These are phyloP conservation scores for Lepetodrilus schrolli DNA, from an alignment of 2,888 invertebrate genomes.

Conservation along the genomic window DNA sequence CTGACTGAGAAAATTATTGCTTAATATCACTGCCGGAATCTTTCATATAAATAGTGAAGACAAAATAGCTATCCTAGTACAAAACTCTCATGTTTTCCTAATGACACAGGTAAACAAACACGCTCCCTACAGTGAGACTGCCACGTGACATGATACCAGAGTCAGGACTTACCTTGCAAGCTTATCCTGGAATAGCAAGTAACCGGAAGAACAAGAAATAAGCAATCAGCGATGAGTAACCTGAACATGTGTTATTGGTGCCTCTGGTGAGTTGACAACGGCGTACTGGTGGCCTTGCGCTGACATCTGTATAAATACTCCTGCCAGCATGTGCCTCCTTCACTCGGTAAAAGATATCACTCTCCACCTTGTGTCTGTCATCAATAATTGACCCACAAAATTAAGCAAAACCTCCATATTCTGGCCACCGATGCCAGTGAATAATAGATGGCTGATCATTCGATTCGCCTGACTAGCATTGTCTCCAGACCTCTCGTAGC, in stretches of 20 bases:
- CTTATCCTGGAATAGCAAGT: too few species aligned
- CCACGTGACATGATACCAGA: too few species aligned
- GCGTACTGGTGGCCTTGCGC: not conserved
- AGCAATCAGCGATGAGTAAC: not conserved
- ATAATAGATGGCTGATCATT: constrained; percentile 14
- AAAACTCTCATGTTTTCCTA: too few species aligned
- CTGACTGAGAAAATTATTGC: too few species aligned
- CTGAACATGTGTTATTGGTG: not conserved
- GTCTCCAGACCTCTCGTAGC: not conserved
- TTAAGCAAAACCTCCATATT: constrained; percentile 6
- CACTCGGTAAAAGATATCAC: constrained; percentile 5
- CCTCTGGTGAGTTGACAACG: not conserved
- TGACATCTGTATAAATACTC: constrained; percentile 10
- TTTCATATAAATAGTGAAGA: too few species aligned
- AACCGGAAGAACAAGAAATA: not conserved
- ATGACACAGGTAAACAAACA: too few species aligned
- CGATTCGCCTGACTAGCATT: constrained; percentile 8
- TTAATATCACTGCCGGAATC: too few species aligned
- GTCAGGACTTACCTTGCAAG: too few species aligned
- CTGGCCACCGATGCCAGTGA: not conserved
- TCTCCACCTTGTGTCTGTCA: not conserved
- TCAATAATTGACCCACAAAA: constrained; percentile 13
- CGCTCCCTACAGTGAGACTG: too few species aligned
- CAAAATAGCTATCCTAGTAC: too few species aligned
- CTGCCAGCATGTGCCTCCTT: not conserved